Evolutionary conservation across 2,888 invertebrate species (phyloP).

Genomic region (Drosophila percnosoma): DNA sequence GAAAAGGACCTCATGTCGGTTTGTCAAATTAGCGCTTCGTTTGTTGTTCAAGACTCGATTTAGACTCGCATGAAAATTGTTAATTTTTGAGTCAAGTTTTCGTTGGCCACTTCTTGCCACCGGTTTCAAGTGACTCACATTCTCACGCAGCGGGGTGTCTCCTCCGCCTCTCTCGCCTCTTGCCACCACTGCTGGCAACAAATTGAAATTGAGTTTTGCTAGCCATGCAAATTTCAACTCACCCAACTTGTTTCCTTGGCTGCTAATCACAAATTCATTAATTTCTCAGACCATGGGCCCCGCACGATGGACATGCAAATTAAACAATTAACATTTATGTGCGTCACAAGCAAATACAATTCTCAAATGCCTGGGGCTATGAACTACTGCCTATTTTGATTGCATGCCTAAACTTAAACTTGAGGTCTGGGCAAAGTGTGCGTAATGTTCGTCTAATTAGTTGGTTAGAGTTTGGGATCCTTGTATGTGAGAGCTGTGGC

Average conservation of each 20-base stretch:
- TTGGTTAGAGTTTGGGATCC: not conserved
- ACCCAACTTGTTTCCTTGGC: not conserved
- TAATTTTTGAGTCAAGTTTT: constrained; percentile 63
- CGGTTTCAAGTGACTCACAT: constrained; percentile 52
- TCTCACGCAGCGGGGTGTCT: constrained; percentile 22
- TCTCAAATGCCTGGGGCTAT: constrained; percentile 11
- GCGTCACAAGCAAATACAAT: constrained; percentile 16
- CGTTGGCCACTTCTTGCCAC: constrained; percentile 52
- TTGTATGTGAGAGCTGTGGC: not conserved
- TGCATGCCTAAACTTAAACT: not conserved
- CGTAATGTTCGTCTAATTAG: constrained; percentile 1
- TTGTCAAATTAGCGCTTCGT: constrained; percentile 81
- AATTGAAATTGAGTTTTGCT: constrained; percentile 53
- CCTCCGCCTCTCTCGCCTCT: not conserved
- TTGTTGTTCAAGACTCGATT: constrained; percentile 51
- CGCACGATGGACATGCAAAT: constrained; percentile 54
- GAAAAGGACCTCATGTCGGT: constrained; percentile 78
- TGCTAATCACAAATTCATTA: constrained; percentile 58
- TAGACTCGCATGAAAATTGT: constrained; percentile 52
- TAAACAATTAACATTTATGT: constrained; percentile 55
- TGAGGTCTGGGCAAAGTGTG: constrained; percentile 1
- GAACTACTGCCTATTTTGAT: constrained; percentile 11
- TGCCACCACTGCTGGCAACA: constrained; percentile 1
- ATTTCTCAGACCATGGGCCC: constrained; percentile 26
- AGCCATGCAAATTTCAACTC: constrained; percentile 31